Percentiles rank a stretch among this genome's conserved stretches.
phyloP scores from a whole-genome alignment of 2,888 invertebrate genomes.

The Aricia artaxerxes region DNA sequence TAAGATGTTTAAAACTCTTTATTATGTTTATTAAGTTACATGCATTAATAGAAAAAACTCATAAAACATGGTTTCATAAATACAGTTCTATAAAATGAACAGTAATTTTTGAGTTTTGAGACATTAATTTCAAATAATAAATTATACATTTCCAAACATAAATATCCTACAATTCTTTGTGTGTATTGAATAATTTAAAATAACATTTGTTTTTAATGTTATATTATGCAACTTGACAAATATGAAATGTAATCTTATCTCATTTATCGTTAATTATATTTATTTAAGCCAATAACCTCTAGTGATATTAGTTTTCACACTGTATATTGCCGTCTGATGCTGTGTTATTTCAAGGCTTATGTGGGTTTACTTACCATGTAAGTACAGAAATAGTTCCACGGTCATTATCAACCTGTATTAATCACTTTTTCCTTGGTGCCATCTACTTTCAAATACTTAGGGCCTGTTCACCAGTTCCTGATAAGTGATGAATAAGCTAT shows the following conservation, averaged over 20 bases:
- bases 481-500: no score
- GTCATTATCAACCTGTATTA: not conserved
- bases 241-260: constrained; percentile 32
- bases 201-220: constrained; percentile 10
- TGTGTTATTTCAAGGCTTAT: constrained; percentile 27
- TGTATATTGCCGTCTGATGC: not conserved
- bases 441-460: constrained; percentile 3
- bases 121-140: not conserved
- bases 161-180: not conserved
- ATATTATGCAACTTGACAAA: constrained; percentile 36
- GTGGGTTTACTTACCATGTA: constrained; percentile 11
- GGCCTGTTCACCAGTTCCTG: no score
- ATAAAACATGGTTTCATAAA: no score
- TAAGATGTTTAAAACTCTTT: not conserved
- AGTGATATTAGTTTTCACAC: constrained; percentile 25
- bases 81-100: no score
- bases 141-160: not conserved
- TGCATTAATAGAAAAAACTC: not conserved
- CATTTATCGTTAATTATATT: constrained; percentile 36
- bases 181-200: constrained; percentile 2
- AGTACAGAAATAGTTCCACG: constrained; percentile 7
- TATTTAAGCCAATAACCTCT: constrained; percentile 39
- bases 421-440: not conserved
- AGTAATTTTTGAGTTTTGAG: no score
- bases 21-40: not conserved